Base-by-base conservation (phyloP, 2,797 vertebrate genomes). In the Phalanger gymnotis region DNA sequence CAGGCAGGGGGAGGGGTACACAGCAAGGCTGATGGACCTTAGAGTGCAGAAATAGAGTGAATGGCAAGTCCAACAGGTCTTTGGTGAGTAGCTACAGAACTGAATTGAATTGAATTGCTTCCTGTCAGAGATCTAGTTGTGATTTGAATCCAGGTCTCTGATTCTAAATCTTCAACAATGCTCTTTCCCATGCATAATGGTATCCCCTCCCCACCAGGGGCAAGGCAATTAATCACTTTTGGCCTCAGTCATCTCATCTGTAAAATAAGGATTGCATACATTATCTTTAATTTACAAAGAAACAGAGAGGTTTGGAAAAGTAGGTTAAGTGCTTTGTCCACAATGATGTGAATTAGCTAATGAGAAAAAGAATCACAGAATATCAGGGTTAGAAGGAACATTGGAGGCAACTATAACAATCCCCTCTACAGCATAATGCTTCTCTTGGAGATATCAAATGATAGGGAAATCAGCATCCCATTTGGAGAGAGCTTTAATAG, bases 291-390 rank as follows among this genome's bases (percentile, higher is more conserved):
- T 54, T 11, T 31, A 53, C 5, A 90, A 31, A 95, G 90, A 52
- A 96, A 54, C 31, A 54, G 87, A 94, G 40, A 93, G 31, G n/a
- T 58, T 55, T 52, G 13, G 55, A 54, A 91, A 95, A 3, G 4
- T 89, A 4, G n/a, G 14, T 73, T n/a, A n/a, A 81, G 66, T 40
- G 3, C n/a, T 6, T 73, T 40, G 19, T 14, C 19, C 66, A 73
- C 19, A 11, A 40, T 47, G 19, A 47, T 27, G 22, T 81, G 22
- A 27, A 11, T 47, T 3, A 47, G 22, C 73, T 81, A 40, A 40
- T 31, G 22, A 81, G 40, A 27, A 40, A 40, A 81, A 81, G 25
- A 81, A 34, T 31, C 58, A 13, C 58, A 13, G 9, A 47, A 47
- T 81, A 40, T 81, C 22, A 27, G 30, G 0, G 14, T 47, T 27